These are phyloP conservation scores for Proteles cristata DNA, from an alignment of 2,113 vertebrate species.

Conservation along the genomic window DNA sequence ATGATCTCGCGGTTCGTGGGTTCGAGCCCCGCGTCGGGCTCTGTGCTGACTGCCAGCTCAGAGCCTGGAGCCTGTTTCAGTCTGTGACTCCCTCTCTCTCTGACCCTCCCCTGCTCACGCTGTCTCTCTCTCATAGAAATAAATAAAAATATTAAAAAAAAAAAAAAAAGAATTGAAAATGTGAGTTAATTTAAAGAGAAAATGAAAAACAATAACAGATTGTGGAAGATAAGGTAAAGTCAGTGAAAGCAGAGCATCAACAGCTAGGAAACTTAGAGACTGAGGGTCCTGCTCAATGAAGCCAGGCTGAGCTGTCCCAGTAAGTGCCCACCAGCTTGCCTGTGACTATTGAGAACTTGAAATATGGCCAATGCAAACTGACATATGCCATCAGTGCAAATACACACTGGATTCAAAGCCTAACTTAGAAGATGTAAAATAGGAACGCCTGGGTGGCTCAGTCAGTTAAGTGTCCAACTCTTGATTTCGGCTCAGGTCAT, in stretches of 20 bases:
- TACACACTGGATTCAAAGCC: background rate
- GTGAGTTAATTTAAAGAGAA: slow-evolving; percentile 17
- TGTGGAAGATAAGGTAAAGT: background rate
- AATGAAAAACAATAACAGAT: background rate
- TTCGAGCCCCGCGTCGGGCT: too few species aligned
- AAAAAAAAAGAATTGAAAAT: background rate
- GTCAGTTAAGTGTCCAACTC: too few species aligned
- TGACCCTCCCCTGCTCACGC: too few species aligned
- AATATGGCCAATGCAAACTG: background rate
- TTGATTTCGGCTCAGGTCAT: too few species aligned
- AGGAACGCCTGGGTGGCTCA: background rate
- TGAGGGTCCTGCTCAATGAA: accelerated
- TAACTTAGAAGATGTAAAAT: background rate
- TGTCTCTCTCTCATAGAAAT: too few species aligned
- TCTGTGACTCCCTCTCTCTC: too few species aligned
- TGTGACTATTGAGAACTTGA: background rate
- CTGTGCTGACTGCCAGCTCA: too few species aligned
- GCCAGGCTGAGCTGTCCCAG: background rate
- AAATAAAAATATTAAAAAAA: too few species aligned
- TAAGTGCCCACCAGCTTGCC: accelerated
- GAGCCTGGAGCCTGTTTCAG: too few species aligned
- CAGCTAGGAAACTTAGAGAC: background rate
- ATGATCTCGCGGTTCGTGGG: too few species aligned
- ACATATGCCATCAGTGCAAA: background rate
- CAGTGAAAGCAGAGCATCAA: background rate